A percentile compares a stretch with the other conserved stretches of the same genome.
These are phyloP conservation scores for Melieria picta DNA, from an alignment of 2,888 invertebrate species.

Conservation along the genomic window DNA sequence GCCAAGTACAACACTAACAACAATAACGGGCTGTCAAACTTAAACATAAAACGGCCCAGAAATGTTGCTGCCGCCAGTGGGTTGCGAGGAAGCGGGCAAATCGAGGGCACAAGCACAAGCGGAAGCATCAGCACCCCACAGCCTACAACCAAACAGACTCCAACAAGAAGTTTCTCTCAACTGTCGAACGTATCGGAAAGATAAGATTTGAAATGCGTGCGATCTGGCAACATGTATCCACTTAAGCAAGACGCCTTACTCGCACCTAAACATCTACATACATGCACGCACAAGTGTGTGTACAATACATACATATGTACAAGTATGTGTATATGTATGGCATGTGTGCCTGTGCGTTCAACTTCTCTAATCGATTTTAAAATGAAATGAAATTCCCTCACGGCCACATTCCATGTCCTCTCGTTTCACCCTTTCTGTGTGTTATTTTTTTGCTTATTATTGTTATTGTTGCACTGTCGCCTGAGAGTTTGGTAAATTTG, in stretches of 20 bases:
- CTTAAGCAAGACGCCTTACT: neutral
- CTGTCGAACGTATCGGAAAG: neutral
- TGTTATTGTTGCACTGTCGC: neutral
- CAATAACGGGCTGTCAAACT: slow-evolving; percentile 12
- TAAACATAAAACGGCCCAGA: neutral
- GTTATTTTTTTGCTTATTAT: neutral
- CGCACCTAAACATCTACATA: neutral
- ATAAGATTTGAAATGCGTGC: neutral
- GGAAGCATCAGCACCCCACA: too few relatives aligned
- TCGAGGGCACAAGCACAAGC: too few relatives aligned
- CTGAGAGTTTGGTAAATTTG: neutral
- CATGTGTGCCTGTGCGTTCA: neutral
- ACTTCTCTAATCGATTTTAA: slow-evolving; percentile 32
- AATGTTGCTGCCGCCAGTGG: too few relatives aligned
- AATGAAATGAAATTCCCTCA: slow-evolving; percentile 11
- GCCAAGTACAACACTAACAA: neutral
- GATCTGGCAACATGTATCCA: neutral
- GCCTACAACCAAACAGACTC: too few relatives aligned
- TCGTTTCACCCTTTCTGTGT: neutral
- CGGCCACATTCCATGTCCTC: slow-evolving; percentile 1
- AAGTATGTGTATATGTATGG: neutral
- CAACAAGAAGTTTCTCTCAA: neutral
- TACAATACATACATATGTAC: neutral
- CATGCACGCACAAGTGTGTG: neutral
- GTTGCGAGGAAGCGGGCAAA: too few relatives aligned